Conservation (phyloP, 2,888 invertebrate genomes). For the Cordilura impudica region DNA sequence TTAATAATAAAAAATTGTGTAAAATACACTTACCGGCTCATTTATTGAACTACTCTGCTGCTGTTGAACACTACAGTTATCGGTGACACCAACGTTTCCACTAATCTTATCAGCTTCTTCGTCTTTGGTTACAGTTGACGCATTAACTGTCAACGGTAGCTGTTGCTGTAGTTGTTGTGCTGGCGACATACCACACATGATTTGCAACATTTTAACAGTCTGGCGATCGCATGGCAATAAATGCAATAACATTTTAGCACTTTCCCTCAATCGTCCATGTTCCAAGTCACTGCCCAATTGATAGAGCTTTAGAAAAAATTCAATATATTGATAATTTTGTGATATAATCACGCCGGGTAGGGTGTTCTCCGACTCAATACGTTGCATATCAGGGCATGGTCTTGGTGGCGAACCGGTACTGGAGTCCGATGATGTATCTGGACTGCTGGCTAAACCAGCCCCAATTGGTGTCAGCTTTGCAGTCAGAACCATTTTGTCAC, state of each 20-base stretch:
- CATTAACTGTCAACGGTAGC: slow-evolving; percentile 44
- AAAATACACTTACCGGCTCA: slow-evolving; percentile 68
- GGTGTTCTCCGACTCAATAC: slow-evolving; percentile 90
- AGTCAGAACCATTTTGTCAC: slow-evolving; percentile 91
- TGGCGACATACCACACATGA: slow-evolving; percentile 74
- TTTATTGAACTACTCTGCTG: slow-evolving; percentile 47
- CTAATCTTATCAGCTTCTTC: slow-evolving; percentile 41
- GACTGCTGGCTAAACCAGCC: slow-evolving; percentile 86
- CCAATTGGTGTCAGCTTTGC: slow-evolving; percentile 88
- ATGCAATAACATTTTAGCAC: slow-evolving; percentile 77
- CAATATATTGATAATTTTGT: slow-evolving; percentile 86
- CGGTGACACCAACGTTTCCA: slow-evolving; percentile 1
- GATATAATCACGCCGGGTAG: slow-evolving; percentile 96
- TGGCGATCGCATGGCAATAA: slow-evolving; percentile 77
- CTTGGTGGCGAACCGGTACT: slow-evolving; percentile 95
- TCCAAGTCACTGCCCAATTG: slow-evolving; percentile 91
- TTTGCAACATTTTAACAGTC: slow-evolving; percentile 77
- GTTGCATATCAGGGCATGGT: slow-evolving; percentile 86
- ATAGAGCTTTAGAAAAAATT: slow-evolving; percentile 91
- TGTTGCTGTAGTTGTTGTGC: slow-evolving; percentile 30
- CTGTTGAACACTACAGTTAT: slow-evolving; percentile 56
- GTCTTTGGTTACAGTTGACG: slow-evolving; percentile 53
- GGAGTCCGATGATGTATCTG: slow-evolving; percentile 96
- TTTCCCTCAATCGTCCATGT: slow-evolving; percentile 89
- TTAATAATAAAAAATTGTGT: too few relatives aligned